phyloP scores from a whole-genome alignment of 2,797 vertebrate species.

The Paguma larvata region DNA sequence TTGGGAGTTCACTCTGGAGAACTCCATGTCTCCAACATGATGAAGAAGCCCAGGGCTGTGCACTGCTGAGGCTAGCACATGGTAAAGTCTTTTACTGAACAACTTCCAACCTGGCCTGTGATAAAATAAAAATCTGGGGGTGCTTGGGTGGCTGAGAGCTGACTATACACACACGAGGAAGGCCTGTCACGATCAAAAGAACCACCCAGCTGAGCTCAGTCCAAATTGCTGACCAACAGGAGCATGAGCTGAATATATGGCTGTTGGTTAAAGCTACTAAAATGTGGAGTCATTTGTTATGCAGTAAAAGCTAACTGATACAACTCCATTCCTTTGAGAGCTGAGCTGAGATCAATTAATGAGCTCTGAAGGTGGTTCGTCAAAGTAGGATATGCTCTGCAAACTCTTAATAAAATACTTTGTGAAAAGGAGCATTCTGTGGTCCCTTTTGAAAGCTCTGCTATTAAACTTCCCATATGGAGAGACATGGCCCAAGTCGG shows the following conservation, averaged over 20 bases:
- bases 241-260: neutral
- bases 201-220: neutral
- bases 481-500: neutral
- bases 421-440: neutral
- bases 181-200: neutral
- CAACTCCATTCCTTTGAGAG: neutral
- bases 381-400: constrained; percentile 15
- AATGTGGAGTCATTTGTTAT: constrained; percentile 6
- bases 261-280: neutral
- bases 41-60: neutral
- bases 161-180: neutral
- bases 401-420: neutral
- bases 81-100: neutral
- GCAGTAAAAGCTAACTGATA: constrained; percentile 45
- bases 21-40: neutral
- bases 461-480: neutral
- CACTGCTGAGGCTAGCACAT: neutral
- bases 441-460: neutral
- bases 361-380: neutral
- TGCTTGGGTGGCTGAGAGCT: neutral
- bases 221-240: neutral
- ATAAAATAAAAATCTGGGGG: neutral
- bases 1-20: neutral
- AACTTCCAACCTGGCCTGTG: neutral
- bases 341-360: neutral